A percentile compares a stretch with the other conserved stretches of the same genome.
Conservation (phyloP, 2,113 vertebrate species). For the Gymnorhina tibicen region DNA sequence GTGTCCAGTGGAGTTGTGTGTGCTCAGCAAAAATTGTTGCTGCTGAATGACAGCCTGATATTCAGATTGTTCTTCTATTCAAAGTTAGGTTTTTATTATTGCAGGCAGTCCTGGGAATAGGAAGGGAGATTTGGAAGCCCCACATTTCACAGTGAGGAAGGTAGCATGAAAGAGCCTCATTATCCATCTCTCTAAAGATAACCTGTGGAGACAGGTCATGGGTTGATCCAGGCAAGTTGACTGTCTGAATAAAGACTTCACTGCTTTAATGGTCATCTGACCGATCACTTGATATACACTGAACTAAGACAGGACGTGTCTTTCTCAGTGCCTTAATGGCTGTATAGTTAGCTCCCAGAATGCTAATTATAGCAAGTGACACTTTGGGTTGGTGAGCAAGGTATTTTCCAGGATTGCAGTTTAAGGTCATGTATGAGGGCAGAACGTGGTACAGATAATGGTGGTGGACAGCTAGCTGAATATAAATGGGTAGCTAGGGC, state of each 20-base stretch:
- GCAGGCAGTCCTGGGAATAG: neutral
- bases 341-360: neutral
- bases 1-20: neutral
- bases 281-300: neutral
- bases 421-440: neutral
- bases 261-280: neutral
- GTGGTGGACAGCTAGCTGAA: neutral
- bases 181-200: neutral
- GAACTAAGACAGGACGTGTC: neutral
- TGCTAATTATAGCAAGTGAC: conserved; percentile 45
- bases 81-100: neutral
- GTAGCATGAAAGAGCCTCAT: neutral
- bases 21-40: neutral
- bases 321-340: neutral
- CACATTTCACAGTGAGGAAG: neutral
- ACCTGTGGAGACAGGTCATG: neutral
- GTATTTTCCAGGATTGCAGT: conserved; percentile 25
- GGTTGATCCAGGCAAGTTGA: neutral
- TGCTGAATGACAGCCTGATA: neutral
- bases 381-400: neutral
- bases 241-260: neutral
- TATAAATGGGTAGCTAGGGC: neutral
- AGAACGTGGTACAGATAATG: neutral
- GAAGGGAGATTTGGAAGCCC: neutral
- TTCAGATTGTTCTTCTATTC: neutral